Percentiles rank a stretch among this genome's conserved stretches.
Conservation (phyloP, 2,888 invertebrate genomes). For the Sminthurides aquaticus region DNA sequence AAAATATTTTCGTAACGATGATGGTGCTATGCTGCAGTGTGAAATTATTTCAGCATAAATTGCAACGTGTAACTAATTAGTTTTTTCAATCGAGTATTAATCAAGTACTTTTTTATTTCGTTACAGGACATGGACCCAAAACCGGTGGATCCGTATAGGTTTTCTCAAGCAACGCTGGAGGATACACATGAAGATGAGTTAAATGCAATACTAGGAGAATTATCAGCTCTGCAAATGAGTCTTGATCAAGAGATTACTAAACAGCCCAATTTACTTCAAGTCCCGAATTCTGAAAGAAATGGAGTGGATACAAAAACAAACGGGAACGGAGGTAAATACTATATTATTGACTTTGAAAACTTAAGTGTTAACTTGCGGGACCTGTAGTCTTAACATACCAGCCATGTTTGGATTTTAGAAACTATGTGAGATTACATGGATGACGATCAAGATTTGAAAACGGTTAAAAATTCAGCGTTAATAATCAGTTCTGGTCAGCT, state of each 20-base stretch:
- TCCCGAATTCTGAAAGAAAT: slow-evolving; percentile 27
- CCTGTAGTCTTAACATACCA: not conserved
- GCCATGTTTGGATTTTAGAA: slow-evolving; percentile 27
- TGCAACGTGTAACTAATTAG: too few relatives aligned
- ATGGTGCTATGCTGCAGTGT: too few relatives aligned
- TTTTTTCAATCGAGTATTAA: too few relatives aligned
- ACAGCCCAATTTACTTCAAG: slow-evolving; percentile 37
- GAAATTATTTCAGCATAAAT: too few relatives aligned
- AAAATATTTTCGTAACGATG: too few relatives aligned
- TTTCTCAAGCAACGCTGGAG: slow-evolving; percentile 92
- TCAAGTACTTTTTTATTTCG: slow-evolving; percentile 45
- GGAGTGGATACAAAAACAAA: slow-evolving; percentile 17
- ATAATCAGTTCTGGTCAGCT: too few relatives aligned
- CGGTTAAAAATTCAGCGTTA: too few relatives aligned
- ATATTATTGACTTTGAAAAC: too few relatives aligned
- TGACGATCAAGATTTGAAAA: too few relatives aligned
- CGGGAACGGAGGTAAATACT: slow-evolving; percentile 22
- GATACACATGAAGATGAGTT: slow-evolving; percentile 94
- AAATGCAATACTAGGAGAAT: slow-evolving; percentile 91
- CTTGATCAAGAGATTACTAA: slow-evolving; percentile 50
- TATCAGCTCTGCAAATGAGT: slow-evolving; percentile 78
- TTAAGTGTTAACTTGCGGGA: not conserved
- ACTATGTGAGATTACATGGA: too few relatives aligned
- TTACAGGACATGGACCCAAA: slow-evolving; percentile 70
- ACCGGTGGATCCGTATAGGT: slow-evolving; percentile 79